These are phyloP conservation scores for Orius insidiosus DNA, from an alignment of 1,140 invertebrate species.

Conservation along the genomic window DNA sequence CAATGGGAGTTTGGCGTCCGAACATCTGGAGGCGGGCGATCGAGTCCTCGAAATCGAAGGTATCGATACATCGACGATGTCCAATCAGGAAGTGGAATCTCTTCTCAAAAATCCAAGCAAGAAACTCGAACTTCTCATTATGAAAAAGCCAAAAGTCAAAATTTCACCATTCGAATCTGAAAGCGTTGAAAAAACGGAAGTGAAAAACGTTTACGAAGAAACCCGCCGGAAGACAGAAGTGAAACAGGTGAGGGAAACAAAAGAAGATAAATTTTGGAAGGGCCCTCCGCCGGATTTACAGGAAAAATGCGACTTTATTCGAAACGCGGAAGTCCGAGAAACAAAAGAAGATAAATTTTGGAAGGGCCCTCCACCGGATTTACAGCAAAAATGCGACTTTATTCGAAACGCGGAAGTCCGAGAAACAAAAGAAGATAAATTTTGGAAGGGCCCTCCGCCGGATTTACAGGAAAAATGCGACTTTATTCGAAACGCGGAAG, in stretches of 20 bases:
- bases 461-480: too few relatives aligned
- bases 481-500: too few relatives aligned
- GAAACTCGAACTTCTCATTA: constrained; percentile 7
- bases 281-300: too few relatives aligned
- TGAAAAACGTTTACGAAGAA: neutral
- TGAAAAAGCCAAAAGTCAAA: constrained; percentile 7
- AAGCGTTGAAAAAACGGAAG: neutral
- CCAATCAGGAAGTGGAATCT: constrained; percentile 1
- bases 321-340: too few relatives aligned
- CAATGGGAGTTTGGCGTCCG: neutral
- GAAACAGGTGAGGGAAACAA: neutral
- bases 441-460: too few relatives aligned
- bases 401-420: too few relatives aligned
- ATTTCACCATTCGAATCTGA: neutral
- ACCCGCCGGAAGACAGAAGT: neutral
- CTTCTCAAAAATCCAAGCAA: constrained; percentile 3
- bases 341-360: too few relatives aligned
- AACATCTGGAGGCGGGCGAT: constrained; percentile 6
- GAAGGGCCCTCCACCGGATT: too few relatives aligned
- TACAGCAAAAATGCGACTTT: too few relatives aligned
- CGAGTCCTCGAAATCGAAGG: constrained; percentile 11
- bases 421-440: too few relatives aligned
- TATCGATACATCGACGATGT: constrained; percentile 7
- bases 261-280: too few relatives aligned
- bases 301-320: too few relatives aligned